Percentiles rank a stretch among this genome's conserved stretches.
phyloP scores from a whole-genome alignment of 2,797 vertebrate species.

The Rhadinocentrus ornatus region DNA sequence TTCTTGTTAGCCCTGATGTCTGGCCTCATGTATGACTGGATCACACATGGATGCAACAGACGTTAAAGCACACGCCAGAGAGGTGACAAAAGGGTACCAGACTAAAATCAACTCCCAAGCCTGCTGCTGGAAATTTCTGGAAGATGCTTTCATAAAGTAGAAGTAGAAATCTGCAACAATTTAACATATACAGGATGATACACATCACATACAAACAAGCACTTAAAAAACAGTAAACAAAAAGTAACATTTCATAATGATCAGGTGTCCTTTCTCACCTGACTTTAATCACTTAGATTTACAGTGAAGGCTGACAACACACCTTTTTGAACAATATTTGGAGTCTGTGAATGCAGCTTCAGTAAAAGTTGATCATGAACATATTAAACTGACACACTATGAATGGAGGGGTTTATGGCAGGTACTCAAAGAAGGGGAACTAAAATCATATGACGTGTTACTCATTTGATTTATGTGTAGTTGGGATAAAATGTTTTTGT shows the following conservation, averaged over 20 bases:
- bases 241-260: not conserved
- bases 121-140: not conserved
- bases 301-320: too few relatives aligned
- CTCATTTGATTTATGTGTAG: not conserved
- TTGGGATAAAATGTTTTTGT: not conserved
- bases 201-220: not conserved
- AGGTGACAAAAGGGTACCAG: not conserved
- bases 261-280: not conserved
- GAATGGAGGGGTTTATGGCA: not conserved
- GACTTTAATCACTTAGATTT: not conserved
- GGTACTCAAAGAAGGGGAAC: not conserved
- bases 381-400: not conserved
- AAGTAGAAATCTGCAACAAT: not conserved
- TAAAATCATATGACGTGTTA: not conserved
- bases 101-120: not conserved
- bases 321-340: not conserved
- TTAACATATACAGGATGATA: not conserved
- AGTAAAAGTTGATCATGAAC: not conserved
- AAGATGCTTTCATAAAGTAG: not conserved
- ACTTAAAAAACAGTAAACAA: not conserved
- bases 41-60: not conserved
- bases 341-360: not conserved
- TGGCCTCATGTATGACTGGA: not conserved
- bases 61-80: not conserved
- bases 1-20: not conserved